Percentiles rank a stretch among this genome's conserved stretches.
Conservation (phyloP, 2,113 vertebrate species). For the Elephantulus edwardii region DNA sequence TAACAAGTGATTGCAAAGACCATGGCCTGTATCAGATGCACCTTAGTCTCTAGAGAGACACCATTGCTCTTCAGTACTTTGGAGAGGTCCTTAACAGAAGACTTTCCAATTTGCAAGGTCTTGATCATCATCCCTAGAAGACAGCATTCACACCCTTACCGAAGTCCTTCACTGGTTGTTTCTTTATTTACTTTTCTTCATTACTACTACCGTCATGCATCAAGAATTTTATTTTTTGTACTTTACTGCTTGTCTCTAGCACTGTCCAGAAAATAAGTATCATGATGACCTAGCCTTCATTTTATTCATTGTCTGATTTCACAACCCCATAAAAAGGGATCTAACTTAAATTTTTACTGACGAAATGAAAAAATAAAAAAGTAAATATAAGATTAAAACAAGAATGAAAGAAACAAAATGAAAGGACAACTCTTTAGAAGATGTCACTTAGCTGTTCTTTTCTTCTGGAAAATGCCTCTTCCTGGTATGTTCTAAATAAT, state of each 20-base stretch:
- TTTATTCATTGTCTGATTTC: not conserved
- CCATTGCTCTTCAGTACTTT: too few species aligned
- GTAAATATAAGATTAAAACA: not conserved
- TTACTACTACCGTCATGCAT: not conserved
- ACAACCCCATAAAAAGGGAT: not conserved
- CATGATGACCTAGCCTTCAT: not conserved
- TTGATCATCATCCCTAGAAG: not conserved
- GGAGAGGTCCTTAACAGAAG: too few species aligned
- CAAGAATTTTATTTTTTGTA: not conserved
- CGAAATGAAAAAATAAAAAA: not conserved
- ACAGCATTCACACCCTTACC: not conserved
- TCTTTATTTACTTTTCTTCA: not conserved
- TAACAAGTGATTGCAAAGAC: too few species aligned
- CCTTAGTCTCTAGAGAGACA: too few species aligned
- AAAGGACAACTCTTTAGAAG: not conserved
- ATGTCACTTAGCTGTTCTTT: not conserved
- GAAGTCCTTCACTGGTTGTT: accelerated
- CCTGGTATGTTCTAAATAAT: not conserved
- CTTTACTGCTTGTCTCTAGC: not conserved
- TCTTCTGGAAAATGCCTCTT: not conserved
- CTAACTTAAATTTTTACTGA: too few species aligned
- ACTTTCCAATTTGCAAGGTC: not conserved
- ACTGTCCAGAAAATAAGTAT: not conserved
- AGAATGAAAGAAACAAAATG: not conserved
- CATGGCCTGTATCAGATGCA: too few species aligned